Conservation (phyloP, 1,140 invertebrate genomes). For the Notospermus geniculatus region DNA sequence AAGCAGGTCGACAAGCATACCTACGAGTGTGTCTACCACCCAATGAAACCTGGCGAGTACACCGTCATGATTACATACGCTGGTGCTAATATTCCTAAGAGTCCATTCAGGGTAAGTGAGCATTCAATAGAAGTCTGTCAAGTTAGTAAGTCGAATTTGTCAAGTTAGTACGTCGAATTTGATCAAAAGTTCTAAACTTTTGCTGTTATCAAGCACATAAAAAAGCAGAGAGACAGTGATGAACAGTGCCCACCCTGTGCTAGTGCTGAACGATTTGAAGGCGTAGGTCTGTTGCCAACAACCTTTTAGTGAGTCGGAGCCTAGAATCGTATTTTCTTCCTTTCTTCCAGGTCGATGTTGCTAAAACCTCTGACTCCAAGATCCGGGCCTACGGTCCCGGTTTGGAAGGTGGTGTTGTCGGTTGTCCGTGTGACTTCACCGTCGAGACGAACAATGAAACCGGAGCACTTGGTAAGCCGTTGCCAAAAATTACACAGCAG, state of each 20-base stretch:
- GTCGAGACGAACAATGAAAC: conserved; percentile 91
- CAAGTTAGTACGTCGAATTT: too few relatives aligned
- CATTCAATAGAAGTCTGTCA: too few relatives aligned
- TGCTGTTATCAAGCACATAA: too few relatives aligned
- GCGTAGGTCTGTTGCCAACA: too few relatives aligned
- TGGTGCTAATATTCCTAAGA: conserved; percentile 52
- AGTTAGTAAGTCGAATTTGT: too few relatives aligned
- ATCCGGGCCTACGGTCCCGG: conserved; percentile 86
- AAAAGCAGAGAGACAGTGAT: too few relatives aligned
- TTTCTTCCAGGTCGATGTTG: conserved; percentile 72
- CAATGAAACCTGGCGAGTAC: conserved; percentile 89
- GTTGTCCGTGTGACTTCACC: conserved; percentile 80
- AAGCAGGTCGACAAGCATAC: conserved; percentile 24
- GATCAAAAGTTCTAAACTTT: too few relatives aligned
- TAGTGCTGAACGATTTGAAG: too few relatives aligned
- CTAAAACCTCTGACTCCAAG: conserved; percentile 76
- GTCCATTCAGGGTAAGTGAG: conserved; percentile 46
- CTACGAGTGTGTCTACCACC: conserved; percentile 57
- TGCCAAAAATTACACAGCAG: too few relatives aligned
- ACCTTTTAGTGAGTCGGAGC: too few relatives aligned
- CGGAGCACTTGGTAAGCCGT: conserved; percentile 68
- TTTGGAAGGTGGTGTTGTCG: conserved; percentile 76
- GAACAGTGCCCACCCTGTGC: too few relatives aligned
- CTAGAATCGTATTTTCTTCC: too few relatives aligned
- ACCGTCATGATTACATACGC: conserved; percentile 90